Evolutionary conservation across 92 coral and sea anemone genomes (phyloP), one percentile per base, ranked within the genome.

Genomic region (Diadumene lineata): DNA sequence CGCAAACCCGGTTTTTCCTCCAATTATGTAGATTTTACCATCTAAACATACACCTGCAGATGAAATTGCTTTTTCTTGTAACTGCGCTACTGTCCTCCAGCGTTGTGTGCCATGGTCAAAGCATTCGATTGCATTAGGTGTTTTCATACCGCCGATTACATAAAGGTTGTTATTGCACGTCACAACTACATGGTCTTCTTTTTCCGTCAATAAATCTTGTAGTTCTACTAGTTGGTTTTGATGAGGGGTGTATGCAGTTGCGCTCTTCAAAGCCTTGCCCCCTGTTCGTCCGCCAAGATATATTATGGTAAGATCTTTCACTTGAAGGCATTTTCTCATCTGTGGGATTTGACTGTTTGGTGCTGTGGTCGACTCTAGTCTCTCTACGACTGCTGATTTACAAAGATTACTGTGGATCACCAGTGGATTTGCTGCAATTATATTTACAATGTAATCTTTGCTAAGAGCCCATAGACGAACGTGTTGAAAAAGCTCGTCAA

Each of bases 1-100:
- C 2, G 70, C 68, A 43, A 76, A 84, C 64, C 91, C 92, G 50
- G 83, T 82, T 34, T 89, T 80, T 24, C 98, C 98, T 32, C 94
- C 98, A 18, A 89, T 60, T n/a, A 89, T 89, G 69, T 76, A 89
- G 53, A 92, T 67, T 43, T 67, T 69, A 0, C 68, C 92, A 76
- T 81, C 83, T n/a, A 84, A 53, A 29, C 89, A 77, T 15, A 86
- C 98, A 24, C 87, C 93, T 31, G 93, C 90, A 74, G 87, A 74
- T 1, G 83, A 74, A 48, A 74, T 69, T 19, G 81, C 76, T 48
- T 72, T 76, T 31, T 65, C 82, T 15, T 68, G 70, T 74, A 85
- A 72, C 30, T 66, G 69, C 51, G 88, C 75, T 31, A 82, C 78
- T 27, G 77, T 62, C 0, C 67, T 69, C 94, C 94, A 89, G 29